Evolutionary conservation across 2,797 vertebrate species (phyloP).

Genomic region (Dipus sagitta): DNA sequence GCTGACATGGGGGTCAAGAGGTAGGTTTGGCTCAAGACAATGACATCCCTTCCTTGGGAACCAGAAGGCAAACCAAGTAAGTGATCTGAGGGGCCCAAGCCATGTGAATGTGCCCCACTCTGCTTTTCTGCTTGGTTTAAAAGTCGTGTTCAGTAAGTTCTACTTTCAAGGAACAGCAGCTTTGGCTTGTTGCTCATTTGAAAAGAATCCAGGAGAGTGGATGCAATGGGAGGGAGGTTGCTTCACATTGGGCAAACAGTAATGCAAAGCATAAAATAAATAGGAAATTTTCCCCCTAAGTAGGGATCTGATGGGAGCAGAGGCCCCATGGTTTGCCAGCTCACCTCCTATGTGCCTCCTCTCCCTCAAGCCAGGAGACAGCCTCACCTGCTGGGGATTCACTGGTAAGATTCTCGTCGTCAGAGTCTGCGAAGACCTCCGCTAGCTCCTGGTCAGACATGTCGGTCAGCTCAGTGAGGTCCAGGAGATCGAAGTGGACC

Average conservation of each 20-base stretch:
- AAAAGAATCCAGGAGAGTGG: neutral
- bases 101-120: neutral
- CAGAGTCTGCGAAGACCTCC: constrained; percentile 97
- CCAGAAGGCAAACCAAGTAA: neutral
- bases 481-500: constrained; percentile 98
- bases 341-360: rapidly evolving
- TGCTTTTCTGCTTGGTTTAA: neutral
- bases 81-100: neutral
- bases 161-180: neutral
- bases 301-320: neutral
- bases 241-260: neutral
- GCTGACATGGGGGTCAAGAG: neutral
- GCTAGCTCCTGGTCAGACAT: constrained; percentile 99
- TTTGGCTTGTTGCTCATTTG: neutral
- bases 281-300: neutral
- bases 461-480: constrained; percentile 97
- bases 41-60: neutral
- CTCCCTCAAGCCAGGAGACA: rapidly evolving
- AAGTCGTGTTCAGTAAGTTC: neutral
- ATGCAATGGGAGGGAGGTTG: neutral
- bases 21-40: neutral
- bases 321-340: neutral
- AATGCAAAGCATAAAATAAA: neutral
- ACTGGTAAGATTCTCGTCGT: constrained; percentile 93
- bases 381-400: constrained; percentile 92